Evolutionary conservation across 1,140 invertebrate species (phyloP).

Genomic region (Mercenaria mercenaria): DNA sequence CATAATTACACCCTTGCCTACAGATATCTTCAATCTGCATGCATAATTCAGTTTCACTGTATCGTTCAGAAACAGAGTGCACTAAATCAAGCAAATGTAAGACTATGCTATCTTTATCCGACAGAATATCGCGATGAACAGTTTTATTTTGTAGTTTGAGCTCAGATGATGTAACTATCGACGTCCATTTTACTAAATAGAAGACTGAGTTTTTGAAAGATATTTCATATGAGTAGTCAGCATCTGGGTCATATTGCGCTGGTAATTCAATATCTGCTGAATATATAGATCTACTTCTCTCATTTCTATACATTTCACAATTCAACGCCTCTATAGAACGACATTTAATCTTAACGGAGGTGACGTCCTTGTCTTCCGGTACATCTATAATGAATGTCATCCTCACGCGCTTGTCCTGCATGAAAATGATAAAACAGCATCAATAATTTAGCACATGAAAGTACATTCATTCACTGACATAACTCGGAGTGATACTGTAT

Average conservation of each 20-base stretch:
- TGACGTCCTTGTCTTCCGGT: background rate
- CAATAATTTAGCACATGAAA: no score
- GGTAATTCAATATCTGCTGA: background rate
- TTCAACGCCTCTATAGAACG: background rate
- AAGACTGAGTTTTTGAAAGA: background rate
- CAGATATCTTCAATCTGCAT: conserved; percentile 14
- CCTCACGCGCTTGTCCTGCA: background rate
- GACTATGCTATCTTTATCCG: background rate
- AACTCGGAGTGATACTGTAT: no score
- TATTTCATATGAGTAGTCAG: background rate
- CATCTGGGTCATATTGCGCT: background rate
- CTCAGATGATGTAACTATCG: background rate
- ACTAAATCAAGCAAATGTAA: background rate
- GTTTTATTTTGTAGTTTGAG: background rate
- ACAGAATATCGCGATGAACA: background rate
- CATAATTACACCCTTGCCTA: background rate
- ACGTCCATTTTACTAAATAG: background rate
- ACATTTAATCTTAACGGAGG: background rate
- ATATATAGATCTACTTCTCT: background rate
- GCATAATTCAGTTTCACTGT: background rate
- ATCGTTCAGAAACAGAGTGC: background rate
- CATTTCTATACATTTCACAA: background rate
- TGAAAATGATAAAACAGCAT: no score
- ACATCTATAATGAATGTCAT: background rate
- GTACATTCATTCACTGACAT: no score